These are phyloP conservation scores for Tokudaia tokunoshimensis DNA, from an alignment of 2,797 vertebrate species.

Conservation along the genomic window DNA sequence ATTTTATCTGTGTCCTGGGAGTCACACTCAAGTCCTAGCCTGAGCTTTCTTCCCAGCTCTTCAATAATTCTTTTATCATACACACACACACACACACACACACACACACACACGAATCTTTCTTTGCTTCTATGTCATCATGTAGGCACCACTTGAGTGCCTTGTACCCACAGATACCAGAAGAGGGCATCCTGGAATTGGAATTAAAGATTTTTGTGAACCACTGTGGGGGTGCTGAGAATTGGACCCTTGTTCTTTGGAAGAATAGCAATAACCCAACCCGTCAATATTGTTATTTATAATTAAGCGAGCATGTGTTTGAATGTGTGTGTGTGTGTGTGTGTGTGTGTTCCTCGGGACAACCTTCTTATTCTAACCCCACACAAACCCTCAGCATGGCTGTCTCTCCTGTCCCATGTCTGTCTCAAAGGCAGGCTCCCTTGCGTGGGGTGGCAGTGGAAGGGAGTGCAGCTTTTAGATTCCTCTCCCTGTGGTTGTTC, in stretches of 20 bases:
- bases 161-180: background rate
- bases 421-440: background rate
- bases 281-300: conserved; percentile 74
- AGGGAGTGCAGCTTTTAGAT: background rate
- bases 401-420: background rate
- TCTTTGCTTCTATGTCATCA: background rate
- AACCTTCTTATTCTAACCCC: background rate
- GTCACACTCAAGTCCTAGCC: background rate
- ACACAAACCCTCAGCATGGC: background rate
- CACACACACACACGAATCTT: background rate
- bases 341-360: background rate
- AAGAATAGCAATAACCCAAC: background rate
- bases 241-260: background rate
- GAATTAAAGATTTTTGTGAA: background rate
- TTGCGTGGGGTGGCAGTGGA: background rate
- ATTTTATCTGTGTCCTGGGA: background rate
- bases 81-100: no score
- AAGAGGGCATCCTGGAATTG: background rate
- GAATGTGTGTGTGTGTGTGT: background rate
- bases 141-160: background rate
- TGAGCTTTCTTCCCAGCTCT: background rate
- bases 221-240: background rate
- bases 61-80: conserved; percentile 69
- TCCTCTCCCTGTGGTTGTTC: conserved; percentile 44
- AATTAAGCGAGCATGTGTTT: conserved; percentile 61